Base-by-base conservation (phyloP, 2,888 invertebrate genomes). In the Trisateles emortualis region DNA sequence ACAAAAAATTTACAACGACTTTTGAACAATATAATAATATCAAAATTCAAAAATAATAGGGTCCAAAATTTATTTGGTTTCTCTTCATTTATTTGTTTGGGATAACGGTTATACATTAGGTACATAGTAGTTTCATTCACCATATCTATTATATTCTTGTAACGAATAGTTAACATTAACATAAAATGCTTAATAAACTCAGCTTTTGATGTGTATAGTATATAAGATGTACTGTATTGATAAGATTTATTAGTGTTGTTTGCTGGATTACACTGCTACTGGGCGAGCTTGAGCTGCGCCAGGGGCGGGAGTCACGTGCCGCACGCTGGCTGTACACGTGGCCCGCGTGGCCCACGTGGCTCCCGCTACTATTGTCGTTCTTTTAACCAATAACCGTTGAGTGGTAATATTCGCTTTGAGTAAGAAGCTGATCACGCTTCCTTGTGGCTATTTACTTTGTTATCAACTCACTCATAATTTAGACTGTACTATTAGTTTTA, bases 191-290 rank as follows among this genome's bases (percentile, higher is more conserved):
- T 70, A 61, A 60, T 65, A 32, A 68, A 58, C 19, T 67, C 59
- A 45, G 75, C 74, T 75, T 75, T 75, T 54, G 68, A 67, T 75
- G 73, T 75, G 61, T 50, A 58, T 73, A 75, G 69, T 55, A 35
- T 57, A 24, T 71, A 71, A 71, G 70, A 38, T 47, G 35, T 60
- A 59, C 36, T 10, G 42, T 60, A 59, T 36, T n/a, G 42, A 59
- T 59, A 58, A 65, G 54, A 59, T 43, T 42, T 59, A 55, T 61
- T 50, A 49, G 35, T 59, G 59, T 65, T 52, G 33, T 68, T 68
- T 68, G 65, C 63, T 48, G 48, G 45, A 46, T 45, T n/a, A 48
- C 33, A 6, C 6, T 48, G 56, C 67, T 55, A 14, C 42, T 58
- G 52, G 38, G 36, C 33, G 13, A 33, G 67, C 66, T 68, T 56